Evolutionary conservation across 2,797 vertebrate genomes (phyloP), one percentile per base, ranked within the genome.

Genomic region (Anabas testudineus): DNA sequence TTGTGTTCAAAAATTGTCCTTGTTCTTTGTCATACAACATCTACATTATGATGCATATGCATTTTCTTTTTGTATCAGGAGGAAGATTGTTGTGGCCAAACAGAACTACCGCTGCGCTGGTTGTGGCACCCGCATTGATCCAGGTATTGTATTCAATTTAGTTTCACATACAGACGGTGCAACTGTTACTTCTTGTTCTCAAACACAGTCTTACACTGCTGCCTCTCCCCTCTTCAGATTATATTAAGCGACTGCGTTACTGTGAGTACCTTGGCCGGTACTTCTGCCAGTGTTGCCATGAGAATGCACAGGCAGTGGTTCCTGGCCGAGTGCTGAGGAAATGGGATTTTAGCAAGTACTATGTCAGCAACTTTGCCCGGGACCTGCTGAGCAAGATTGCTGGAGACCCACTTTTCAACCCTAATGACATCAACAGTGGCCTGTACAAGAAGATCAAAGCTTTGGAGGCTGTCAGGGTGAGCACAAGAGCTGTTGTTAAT

Each of bases 281-380:
- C 83, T 99, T 99, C 93, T 99, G 98, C 83, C 98, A 99, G 93
- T 99, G 98, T 87, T 99, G 98, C 91, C 98, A 99, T 0, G 97
- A 99, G 82, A 99, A 99, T 0, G 88, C 97, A 16, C 96, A 98
- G 92, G 94, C 81, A 0, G 81, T 95, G 70, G 95, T 99, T 76
- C 98, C 98, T 1, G 95, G 96, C 65, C 95, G 96, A 37, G 93
- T 99, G 49, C 91, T 99, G 56, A 93, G 95, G 75, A 98, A 97
- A 88, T 99, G 98, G 98, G 98, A 99, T 91, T 99, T 99, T 87
- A 93, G 96, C 93, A 99, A 97, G 74, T 99, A 98, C 87, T 96
- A 93, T 0, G 92, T 99, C 86, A 99, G 98, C 94, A 99, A 99
- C 86, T 99, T 99, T 82, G 95, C 98, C 74, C 95, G 97, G 62